Conservation (phyloP, 2,113 vertebrate genomes). For the Platysternon megacephalum region DNA sequence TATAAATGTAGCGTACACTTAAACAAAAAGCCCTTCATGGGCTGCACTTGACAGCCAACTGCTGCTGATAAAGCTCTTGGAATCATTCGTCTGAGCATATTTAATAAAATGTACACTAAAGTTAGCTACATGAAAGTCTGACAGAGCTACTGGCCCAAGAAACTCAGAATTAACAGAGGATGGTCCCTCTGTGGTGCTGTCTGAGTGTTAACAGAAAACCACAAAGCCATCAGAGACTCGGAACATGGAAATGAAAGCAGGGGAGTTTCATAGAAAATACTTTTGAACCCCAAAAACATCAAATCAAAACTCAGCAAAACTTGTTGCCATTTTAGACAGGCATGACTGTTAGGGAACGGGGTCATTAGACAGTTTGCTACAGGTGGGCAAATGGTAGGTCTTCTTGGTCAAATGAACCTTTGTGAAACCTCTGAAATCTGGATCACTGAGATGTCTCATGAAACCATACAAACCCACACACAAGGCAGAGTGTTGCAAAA, state of each 20-base stretch:
- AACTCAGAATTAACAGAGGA: not conserved
- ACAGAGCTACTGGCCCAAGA: not conserved
- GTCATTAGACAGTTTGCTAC: not conserved
- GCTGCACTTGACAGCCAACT: conserved; percentile 51
- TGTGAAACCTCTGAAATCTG: not conserved
- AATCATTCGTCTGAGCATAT: not conserved
- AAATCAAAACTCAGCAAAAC: not conserved
- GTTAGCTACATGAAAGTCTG: not conserved
- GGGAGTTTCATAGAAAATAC: accelerated
- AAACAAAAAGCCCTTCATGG: conserved; percentile 52
- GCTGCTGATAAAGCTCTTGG: conserved; percentile 57
- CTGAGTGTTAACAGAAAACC: not conserved
- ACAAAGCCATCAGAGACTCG: not conserved
- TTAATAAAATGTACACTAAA: not conserved
- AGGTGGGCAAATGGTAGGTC: not conserved
- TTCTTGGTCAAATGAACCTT: not conserved
- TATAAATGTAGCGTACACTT: conserved; percentile 62
- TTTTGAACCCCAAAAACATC: not conserved
- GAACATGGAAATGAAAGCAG: not conserved
- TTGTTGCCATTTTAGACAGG: not conserved
- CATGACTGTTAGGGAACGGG: not conserved
- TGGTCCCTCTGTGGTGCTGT: not conserved
- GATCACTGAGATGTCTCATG: not conserved
- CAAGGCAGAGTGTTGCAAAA: not conserved
- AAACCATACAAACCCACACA: accelerated